phyloP scores from a whole-genome alignment of 2,113 vertebrate genomes.

The Anas platyrhynchos region DNA sequence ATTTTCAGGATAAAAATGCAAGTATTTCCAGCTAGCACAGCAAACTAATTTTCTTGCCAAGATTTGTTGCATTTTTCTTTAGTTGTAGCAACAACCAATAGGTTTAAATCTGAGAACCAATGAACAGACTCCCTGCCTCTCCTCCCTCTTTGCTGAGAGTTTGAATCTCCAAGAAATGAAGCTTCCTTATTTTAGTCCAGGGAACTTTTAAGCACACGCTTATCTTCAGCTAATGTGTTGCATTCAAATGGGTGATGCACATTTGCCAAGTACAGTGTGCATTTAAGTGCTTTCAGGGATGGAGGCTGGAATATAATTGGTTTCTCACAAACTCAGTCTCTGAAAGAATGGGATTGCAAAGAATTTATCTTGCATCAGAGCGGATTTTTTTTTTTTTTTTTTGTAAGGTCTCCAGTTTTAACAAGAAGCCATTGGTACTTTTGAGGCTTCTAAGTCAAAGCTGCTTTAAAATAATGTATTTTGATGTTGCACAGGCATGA shows the following conservation, averaged over 20 bases:
- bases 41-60: conserved; percentile 6
- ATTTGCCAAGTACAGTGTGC: neutral
- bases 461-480: neutral
- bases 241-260: neutral
- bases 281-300: neutral
- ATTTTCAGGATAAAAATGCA: neutral
- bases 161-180: neutral
- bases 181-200: neutral
- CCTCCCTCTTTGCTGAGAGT: neutral
- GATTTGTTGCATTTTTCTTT: conserved; percentile 18
- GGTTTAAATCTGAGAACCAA: conserved; percentile 37
- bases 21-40: conserved; percentile 2
- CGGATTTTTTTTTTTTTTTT: neutral
- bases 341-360: neutral
- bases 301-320: neutral
- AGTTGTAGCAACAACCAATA: conserved; percentile 25
- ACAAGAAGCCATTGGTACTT: neutral
- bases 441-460: neutral
- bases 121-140: neutral
- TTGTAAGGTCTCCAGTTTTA: neutral
- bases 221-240: neutral
- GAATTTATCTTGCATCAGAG: neutral
- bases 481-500: neutral
- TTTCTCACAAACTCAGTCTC: neutral
- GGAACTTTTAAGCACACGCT: neutral